These are phyloP conservation scores for Diceros bicornis DNA, from an alignment of 2,797 vertebrate genomes.

Conservation along the genomic window DNA sequence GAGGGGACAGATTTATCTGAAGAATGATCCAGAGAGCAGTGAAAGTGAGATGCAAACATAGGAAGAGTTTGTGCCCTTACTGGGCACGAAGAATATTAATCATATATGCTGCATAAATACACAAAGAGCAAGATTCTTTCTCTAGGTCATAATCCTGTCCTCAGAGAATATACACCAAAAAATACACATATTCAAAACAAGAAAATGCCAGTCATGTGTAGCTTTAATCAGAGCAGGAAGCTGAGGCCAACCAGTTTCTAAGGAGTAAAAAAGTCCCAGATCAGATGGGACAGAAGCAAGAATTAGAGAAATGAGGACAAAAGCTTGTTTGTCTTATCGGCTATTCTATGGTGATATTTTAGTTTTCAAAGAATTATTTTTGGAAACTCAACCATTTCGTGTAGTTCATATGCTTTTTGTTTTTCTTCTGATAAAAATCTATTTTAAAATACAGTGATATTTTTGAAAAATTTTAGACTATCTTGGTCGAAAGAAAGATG, in stretches of 20 bases:
- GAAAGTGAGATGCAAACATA: not conserved
- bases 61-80: not conserved
- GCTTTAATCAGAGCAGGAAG: not conserved
- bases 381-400: not conserved
- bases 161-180: not conserved
- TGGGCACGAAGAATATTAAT: not conserved
- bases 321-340: not conserved
- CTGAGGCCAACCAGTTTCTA: not conserved
- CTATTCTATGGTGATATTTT: not conserved
- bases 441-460: not conserved
- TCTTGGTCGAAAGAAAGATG: not conserved
- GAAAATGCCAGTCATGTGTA: not conserved
- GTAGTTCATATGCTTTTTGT: not conserved
- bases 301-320: not conserved
- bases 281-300: not conserved
- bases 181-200: not conserved
- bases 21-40: not conserved
- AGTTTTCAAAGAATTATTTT: not conserved
- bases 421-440: slow-evolving; percentile 36
- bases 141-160: not conserved
- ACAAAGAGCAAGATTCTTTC: not conserved
- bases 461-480: not conserved
- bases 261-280: not conserved
- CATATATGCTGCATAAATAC: not conserved
- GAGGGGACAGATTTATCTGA: not conserved